Evolutionary conservation across 1,140 invertebrate genomes (phyloP), one percentile per base, ranked within the genome.

Genomic region (Ostrea edulis): DNA sequence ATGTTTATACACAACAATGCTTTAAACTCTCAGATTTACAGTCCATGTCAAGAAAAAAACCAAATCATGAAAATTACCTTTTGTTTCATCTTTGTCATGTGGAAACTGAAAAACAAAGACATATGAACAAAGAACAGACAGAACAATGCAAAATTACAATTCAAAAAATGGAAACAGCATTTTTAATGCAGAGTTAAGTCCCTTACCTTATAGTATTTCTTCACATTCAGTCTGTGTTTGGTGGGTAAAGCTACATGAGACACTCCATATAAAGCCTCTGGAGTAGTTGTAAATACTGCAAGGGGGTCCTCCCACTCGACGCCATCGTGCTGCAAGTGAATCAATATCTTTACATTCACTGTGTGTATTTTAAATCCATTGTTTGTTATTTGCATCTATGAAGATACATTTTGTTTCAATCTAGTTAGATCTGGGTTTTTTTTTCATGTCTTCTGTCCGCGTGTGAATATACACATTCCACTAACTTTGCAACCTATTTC

Each of bases 191-290:
- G 84, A 82, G 51, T 52, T 54, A 85, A 3, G 8, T 54, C 22
- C 53, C 77, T 71, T 88, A 91, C 93, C 88, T 86, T 84, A 22
- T 92, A 89, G 17, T 89, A 89, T 53, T 90, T 5, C 29, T 71
- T 35, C 14, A 87, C 65, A 62, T 92, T 93, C 29, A 90, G 89
- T 71, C 89, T 89, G 89, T 92, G 90, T 52, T 62, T 54, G 17
- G 89, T 90, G 65, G 93, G 92, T 92, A 96, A 95, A 65, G 94
- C 93, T 44, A 96, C 92, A 89, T 96, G 96, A 44, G 94, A 93
- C 25, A 95, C 96, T 93, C 97, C 96, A 92, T 96, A 96, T 0
- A 98, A 94, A 91, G 96, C 96, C 95, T 98, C 97, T 58, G 98
- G 97, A 87, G 96, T 95, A 20, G 95, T 92, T 7, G 97, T 98